These are phyloP conservation scores for Pogonocherus hispidulus DNA, from an alignment of 2,888 invertebrate species.

Conservation along the genomic window DNA sequence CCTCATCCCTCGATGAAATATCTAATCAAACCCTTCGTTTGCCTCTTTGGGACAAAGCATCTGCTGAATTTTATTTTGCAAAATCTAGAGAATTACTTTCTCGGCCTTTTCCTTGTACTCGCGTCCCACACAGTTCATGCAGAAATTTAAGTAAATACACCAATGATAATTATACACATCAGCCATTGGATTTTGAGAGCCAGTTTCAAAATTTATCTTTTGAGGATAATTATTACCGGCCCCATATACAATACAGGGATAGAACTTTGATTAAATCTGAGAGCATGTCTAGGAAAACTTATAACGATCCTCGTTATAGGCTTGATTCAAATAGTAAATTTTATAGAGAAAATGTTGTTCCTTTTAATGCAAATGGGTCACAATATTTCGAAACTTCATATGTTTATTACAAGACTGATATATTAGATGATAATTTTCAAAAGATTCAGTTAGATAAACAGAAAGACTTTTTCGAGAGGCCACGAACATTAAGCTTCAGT, in stretches of 20 bases:
- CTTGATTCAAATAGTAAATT: constrained; percentile 57
- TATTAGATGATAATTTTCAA: constrained; percentile 45
- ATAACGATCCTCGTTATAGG: constrained; percentile 56
- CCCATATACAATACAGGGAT: constrained; percentile 59
- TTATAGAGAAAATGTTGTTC: constrained; percentile 46
- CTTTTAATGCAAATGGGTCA: constrained; percentile 51
- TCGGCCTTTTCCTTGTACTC: constrained; percentile 70
- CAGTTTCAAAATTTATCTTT: constrained; percentile 61
- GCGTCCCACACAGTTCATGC: constrained; percentile 62
- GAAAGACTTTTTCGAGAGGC: constrained; percentile 48
- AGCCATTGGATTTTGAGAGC: constrained; percentile 54
- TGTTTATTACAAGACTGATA: constrained; percentile 60
- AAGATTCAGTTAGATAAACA: constrained; percentile 30
- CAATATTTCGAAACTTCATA: constrained; percentile 61
- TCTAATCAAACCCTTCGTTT: constrained; percentile 70
- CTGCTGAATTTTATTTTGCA: constrained; percentile 81
- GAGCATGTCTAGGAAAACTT: constrained; percentile 67
- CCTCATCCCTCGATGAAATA: constrained; percentile 71
- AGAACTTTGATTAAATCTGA: constrained; percentile 67
- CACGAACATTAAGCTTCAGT: constrained; percentile 59
- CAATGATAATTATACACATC: constrained; percentile 44
- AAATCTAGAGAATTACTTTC: constrained; percentile 79
- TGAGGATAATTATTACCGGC: constrained; percentile 57
- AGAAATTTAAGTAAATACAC: constrained; percentile 59
- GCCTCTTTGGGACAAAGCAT: constrained; percentile 81